Evolutionary conservation across 2,113 vertebrate species (phyloP).

Genomic region (Lepidiolamprologus cunningtoni): DNA sequence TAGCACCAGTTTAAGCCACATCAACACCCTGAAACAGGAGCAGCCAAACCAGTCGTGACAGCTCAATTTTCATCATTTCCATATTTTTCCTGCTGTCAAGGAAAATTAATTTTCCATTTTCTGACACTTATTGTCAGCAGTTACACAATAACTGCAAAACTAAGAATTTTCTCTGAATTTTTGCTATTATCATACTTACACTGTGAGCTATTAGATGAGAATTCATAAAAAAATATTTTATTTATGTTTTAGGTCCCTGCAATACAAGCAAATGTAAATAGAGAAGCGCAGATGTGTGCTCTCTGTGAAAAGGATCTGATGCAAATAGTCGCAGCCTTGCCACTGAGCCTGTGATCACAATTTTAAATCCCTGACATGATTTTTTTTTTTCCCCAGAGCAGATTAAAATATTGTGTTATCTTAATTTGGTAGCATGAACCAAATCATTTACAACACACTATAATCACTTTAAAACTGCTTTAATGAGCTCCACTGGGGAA

Average conservation of each 20-base stretch:
- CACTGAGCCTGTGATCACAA: not conserved
- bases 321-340: not conserved
- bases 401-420: not conserved
- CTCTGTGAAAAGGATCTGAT: not conserved
- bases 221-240: accelerated
- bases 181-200: accelerated
- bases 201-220: not conserved
- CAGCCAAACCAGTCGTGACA: not conserved
- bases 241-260: not conserved
- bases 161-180: not conserved
- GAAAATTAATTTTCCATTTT: not conserved
- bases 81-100: not conserved
- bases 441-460: not conserved
- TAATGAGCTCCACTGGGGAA: not conserved
- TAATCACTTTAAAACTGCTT: not conserved
- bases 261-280: not conserved
- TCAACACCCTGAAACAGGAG: not conserved
- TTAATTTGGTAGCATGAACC: not conserved
- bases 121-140: accelerated
- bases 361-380: not conserved
- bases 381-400: not conserved
- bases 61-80: not conserved
- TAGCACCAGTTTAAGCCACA: accelerated
- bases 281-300: not conserved
- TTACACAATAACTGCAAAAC: not conserved